Conservation (phyloP, 2,888 invertebrate species). For the Sceliomorpha sp. region DNA sequence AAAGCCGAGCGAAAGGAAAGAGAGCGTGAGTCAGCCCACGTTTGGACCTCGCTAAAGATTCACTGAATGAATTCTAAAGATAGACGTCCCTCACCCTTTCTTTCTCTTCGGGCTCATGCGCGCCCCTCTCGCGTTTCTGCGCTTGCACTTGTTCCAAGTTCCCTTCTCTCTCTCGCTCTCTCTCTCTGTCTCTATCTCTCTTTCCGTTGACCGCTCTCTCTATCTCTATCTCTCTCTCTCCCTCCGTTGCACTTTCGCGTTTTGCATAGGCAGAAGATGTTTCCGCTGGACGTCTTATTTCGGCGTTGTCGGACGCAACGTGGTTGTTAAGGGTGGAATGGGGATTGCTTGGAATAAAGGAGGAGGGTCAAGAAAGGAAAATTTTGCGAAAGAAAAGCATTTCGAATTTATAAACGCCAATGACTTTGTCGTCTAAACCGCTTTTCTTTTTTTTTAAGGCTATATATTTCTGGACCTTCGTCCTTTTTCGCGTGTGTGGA, state of each 20-base stretch:
- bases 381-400: no score
- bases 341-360: no score
- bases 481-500: no score
- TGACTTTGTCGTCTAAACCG: no score
- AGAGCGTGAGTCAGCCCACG: conserved; percentile 62
- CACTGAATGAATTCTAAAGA: conserved; percentile 74
- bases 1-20: conserved; percentile 48
- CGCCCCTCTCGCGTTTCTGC: conserved; percentile 44
- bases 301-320: no score
- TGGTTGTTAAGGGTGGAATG: no score
- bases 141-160: conserved; percentile 41
- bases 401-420: no score
- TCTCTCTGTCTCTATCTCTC: conserved; percentile 9
- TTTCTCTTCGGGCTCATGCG: conserved; percentile 48
- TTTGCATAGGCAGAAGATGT: conserved; percentile 23
- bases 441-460: no score
- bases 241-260: conserved; percentile 17
- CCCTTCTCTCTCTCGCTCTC: conserved; percentile 11
- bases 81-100: conserved; percentile 61
- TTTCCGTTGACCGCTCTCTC: conserved; percentile 11
- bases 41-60: conserved; percentile 64
- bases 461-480: no score
- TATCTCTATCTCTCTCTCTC: conserved; percentile 10
- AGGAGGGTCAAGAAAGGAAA: no score
- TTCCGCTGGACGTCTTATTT: no score